Conservation (phyloP, 2,797 vertebrate genomes). For the Trematomus bernacchii region DNA sequence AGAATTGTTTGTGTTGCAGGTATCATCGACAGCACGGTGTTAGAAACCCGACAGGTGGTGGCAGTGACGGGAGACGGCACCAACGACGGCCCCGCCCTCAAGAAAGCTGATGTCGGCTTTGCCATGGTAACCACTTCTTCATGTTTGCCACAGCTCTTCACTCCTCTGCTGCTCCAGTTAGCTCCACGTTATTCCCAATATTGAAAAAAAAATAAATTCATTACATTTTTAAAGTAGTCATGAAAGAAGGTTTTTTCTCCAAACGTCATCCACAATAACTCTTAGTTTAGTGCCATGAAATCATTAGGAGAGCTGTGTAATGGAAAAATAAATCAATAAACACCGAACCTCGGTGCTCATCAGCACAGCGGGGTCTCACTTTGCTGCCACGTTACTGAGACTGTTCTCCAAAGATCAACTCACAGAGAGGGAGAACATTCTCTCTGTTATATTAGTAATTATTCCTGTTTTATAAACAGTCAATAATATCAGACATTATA, state of each 20-base stretch:
- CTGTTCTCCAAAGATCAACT: constrained; percentile 12
- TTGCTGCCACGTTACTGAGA: background rate
- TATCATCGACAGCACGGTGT: constrained; percentile 96
- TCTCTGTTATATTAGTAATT: background rate
- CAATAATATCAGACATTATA: background rate
- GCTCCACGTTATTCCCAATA: constrained; percentile 36
- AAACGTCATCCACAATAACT: constrained; percentile 8
- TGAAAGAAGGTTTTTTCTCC: constrained; percentile 45
- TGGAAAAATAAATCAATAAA: constrained; percentile 53
- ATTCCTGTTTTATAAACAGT: background rate
- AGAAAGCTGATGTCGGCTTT: constrained; percentile 98
- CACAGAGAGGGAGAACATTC: background rate
- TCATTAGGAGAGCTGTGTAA: constrained; percentile 47
- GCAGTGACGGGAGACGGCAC: constrained; percentile 98
- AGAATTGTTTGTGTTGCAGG: constrained; percentile 78
- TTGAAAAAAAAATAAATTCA: constrained; percentile 14
- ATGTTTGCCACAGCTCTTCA: background rate
- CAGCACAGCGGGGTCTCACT: constrained; percentile 3
- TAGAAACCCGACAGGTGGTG: constrained; percentile 95
- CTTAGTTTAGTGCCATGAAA: background rate
- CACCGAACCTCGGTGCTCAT: constrained; percentile 37
- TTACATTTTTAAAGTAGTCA: constrained; percentile 43
- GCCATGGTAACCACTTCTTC: constrained; percentile 91
- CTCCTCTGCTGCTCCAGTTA: constrained; percentile 22
- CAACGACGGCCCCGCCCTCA: constrained; percentile 96